Evolutionary conservation across 23 tunicate species (phyloP), one percentile per base, ranked within the genome.

Genomic region (Pegea sp.): DNA sequence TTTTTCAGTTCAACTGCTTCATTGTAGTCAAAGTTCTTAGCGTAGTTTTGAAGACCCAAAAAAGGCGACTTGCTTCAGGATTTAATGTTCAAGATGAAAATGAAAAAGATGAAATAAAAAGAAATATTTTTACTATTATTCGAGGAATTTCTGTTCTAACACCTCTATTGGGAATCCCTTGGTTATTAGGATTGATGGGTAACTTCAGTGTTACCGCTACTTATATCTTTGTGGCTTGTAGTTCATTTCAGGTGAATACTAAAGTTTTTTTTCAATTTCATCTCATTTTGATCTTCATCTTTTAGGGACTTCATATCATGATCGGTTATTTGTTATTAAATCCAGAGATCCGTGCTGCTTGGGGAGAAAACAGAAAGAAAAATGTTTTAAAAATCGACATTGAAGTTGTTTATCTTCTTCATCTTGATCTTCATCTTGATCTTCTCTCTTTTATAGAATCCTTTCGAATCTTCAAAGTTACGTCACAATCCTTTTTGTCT

Each of bases 111-210:
- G 48, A 60, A 46, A 44, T 28, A 22, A 46, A 59, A 30, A 59
- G 42, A 25, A 28, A 31, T 4, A 54, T 34, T 18, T 13, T 18
- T n/a, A 16, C 22, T 16, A 30, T 50, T 22, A 24, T 25, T 8
- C 32, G 74, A 21, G 74, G 74, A 4, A 26, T 68, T 8, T 5
- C 49, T 6, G 56, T 68, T 6, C 66, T 68, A 0, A 44, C 74
- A 13, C 74, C 74, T 4, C 65, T 68, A 0, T 51, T 68, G 4
- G 74, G 74, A 26, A 24, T 68, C 6, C 52, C 74, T 1, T 68
- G 74, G 74, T 49, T 68, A 46, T 27, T 46, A 20, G 74, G 74
- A 32, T 54, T 68, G 26, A 22, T 68, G 48, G 22, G 34, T 29
- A 48, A 48, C 16, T 54, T 32, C 8, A 32, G 53, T 3, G 66